Evolutionary conservation across 2,888 invertebrate genomes (phyloP).

Genomic region (Danaus chrysippus): DNA sequence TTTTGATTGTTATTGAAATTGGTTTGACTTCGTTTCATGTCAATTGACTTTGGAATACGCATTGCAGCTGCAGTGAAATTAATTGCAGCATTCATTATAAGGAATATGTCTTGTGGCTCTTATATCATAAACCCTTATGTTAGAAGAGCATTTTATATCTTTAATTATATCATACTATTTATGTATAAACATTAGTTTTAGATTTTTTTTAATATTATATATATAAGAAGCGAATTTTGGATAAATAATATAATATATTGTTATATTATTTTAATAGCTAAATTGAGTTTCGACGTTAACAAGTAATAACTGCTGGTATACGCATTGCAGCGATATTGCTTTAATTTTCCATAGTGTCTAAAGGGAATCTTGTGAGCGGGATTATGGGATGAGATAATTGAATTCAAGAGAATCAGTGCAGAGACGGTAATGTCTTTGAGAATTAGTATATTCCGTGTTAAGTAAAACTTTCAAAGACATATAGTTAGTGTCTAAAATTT

Average conservation of each 20-base stretch:
- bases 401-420: neutral
- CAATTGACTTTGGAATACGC: constrained; percentile 3
- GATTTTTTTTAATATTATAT: too few species aligned
- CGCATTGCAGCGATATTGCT: neutral
- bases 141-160: too few species aligned
- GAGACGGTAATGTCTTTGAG: constrained; percentile 1
- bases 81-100: neutral
- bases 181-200: too few species aligned
- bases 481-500: too few species aligned
- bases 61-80: constrained; percentile 2
- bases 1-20: too few species aligned
- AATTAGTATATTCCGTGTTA: neutral
- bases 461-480: neutral
- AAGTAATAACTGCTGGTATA: neutral
- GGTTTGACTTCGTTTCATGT: constrained; percentile 11
- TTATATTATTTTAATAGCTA: too few species aligned
- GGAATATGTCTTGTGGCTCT: neutral
- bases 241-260: too few species aligned
- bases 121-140: too few species aligned
- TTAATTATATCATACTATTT: too few species aligned
- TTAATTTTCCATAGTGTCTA: neutral
- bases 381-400: constrained; percentile 1
- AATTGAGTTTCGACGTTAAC: too few species aligned
- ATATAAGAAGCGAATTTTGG: too few species aligned
- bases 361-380: constrained; percentile 3